phyloP scores from a whole-genome alignment of 2,113 vertebrate genomes.

The Ameiurus melas region DNA sequence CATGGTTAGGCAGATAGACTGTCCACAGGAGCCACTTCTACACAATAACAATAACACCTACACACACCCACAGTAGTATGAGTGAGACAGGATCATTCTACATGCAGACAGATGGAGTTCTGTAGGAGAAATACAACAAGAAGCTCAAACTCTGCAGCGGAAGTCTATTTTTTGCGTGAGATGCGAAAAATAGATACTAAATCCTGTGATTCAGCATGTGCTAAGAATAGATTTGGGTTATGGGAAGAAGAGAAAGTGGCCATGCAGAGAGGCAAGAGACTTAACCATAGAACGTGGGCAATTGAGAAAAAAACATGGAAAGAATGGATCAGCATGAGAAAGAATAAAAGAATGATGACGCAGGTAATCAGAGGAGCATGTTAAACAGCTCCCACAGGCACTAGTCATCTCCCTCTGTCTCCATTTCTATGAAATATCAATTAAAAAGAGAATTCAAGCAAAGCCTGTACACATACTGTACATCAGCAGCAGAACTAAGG shows the following conservation, averaged over 20 bases:
- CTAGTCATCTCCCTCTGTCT: background rate
- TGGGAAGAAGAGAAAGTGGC: background rate
- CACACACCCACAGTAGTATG: background rate
- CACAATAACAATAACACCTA: slow-evolving; percentile 7
- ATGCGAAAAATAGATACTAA: slow-evolving; percentile 6
- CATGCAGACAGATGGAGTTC: slow-evolving; percentile 15
- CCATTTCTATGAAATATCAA: background rate
- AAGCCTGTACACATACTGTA: background rate
- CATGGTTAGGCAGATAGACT: slow-evolving; percentile 3
- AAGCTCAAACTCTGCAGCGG: background rate
- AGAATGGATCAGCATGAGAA: background rate
- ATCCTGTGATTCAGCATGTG: background rate
- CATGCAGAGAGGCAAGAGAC: background rate
- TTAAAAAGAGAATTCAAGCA: background rate
- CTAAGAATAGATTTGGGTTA: slow-evolving; percentile 10
- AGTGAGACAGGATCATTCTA: background rate
- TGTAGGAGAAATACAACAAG: background rate
- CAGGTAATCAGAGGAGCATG: slow-evolving; percentile 44
- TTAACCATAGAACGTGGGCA: background rate
- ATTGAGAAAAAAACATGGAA: background rate
- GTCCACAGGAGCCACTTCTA: slow-evolving; percentile 16
- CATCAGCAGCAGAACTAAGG: background rate
- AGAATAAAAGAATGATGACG: background rate
- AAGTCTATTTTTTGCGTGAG: background rate
- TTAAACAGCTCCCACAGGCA: slow-evolving; percentile 39